These are phyloP conservation scores for Limnephilus marmoratus DNA, from an alignment of 2,888 invertebrate species.

Conservation along the genomic window DNA sequence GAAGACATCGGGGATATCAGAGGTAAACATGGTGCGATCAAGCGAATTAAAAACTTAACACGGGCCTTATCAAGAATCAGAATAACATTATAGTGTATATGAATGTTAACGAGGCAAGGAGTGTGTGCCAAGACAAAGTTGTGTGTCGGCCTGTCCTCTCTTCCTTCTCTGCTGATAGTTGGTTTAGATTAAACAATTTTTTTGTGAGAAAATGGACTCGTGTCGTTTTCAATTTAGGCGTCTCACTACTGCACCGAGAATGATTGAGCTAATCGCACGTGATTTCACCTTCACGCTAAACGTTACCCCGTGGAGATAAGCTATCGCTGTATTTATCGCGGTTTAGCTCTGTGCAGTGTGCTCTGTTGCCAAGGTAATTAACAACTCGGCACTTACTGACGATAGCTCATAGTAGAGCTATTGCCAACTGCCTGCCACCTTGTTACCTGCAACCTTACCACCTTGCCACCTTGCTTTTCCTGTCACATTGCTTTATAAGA, in stretches of 20 bases:
- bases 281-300: slow-evolving; percentile 42
- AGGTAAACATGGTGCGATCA: no score
- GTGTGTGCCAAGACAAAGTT: no score
- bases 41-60: no score
- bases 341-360: background rate
- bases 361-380: slow-evolving; percentile 11
- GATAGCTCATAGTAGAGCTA: background rate
- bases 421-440: background rate
- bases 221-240: background rate
- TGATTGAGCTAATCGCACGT: slow-evolving; percentile 28
- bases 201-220: background rate
- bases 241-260: background rate
- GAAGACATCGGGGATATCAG: no score
- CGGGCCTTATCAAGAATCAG: no score
- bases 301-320: slow-evolving; percentile 15
- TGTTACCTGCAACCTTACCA: background rate
- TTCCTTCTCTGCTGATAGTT: no score
- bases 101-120: no score
- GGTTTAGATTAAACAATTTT: no score
- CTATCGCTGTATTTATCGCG: background rate
- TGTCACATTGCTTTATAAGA: background rate
- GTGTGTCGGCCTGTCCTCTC: no score
- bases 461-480: background rate
- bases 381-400: background rate
- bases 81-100: no score